phyloP scores from a whole-genome alignment of 2,113 vertebrate species.

The Melospiza melodia region DNA sequence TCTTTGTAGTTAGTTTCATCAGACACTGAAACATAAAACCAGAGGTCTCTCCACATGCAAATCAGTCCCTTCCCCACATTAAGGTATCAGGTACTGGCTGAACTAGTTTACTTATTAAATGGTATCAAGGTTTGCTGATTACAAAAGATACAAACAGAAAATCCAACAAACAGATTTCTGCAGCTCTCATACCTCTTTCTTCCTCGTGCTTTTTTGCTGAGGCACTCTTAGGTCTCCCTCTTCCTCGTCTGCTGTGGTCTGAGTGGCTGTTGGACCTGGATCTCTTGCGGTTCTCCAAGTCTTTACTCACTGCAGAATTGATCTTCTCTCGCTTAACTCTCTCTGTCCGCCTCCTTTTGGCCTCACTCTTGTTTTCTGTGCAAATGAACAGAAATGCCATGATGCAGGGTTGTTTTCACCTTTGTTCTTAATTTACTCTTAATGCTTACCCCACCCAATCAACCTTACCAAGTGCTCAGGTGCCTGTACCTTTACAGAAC shows the following conservation, averaged over 20 bases:
- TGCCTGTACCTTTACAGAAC: background rate
- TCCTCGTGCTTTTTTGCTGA: conserved; percentile 94
- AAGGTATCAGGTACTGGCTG: background rate
- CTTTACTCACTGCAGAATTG: conserved; percentile 84
- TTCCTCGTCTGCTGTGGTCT: conserved; percentile 90
- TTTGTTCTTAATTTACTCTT: background rate
- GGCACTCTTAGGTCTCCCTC: conserved; percentile 91
- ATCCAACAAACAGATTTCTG: background rate
- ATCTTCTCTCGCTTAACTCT: conserved; percentile 91
- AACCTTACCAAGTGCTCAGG: background rate
- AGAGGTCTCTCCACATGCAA: background rate
- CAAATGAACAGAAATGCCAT: conserved; percentile 57
- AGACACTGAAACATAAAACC: background rate
- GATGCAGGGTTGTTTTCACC: background rate
- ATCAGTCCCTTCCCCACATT: background rate
- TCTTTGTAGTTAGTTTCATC: background rate
- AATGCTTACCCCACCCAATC: background rate
- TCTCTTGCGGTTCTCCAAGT: conserved; percentile 91
- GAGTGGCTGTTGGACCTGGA: conserved; percentile 92
- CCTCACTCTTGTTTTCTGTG: conserved; percentile 89
- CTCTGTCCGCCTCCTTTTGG: conserved; percentile 93
- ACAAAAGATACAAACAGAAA: background rate
- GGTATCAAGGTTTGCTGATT: background rate
- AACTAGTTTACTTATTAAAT: background rate
- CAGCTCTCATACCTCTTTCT: conserved; percentile 87